Percentiles rank a stretch among this genome's conserved stretches.
These are phyloP conservation scores for Lutjanus erythropterus DNA, from an alignment of 2,113 vertebrate genomes.

Conservation along the genomic window DNA sequence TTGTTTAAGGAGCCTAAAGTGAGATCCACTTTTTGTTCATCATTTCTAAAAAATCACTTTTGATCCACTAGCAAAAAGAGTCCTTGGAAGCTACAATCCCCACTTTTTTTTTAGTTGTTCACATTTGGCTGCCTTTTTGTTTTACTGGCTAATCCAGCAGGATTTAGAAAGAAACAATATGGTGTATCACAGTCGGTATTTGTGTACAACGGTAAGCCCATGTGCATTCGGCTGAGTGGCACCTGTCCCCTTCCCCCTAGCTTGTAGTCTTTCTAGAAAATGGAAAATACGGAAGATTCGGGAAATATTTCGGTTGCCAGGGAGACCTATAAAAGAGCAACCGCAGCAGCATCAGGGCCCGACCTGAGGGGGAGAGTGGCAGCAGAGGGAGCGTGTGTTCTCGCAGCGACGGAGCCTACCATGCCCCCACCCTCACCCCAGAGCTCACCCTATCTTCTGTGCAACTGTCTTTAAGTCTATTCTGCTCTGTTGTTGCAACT, in stretches of 20 bases:
- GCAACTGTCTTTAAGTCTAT: conserved; percentile 86
- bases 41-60: conserved; percentile 55
- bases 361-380: conserved; percentile 70
- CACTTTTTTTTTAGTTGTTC: conserved; percentile 62
- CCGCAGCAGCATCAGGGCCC: conserved; percentile 76
- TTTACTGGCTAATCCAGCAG: conserved; percentile 73
- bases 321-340: conserved; percentile 86
- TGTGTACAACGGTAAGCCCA: conserved; percentile 75
- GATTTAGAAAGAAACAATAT: conserved; percentile 77
- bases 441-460: conserved; percentile 82
- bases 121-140: conserved; percentile 76
- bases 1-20: conserved; percentile 30
- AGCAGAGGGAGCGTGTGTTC: conserved; percentile 77
- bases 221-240: conserved; percentile 78
- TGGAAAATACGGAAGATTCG: conserved; percentile 69
- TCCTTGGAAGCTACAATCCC: conserved; percentile 52
- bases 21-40: conserved; percentile 52
- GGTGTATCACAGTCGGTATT: conserved; percentile 77
- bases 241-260: conserved; percentile 77
- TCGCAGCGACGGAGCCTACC: conserved; percentile 48
- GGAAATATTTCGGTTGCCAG: conserved; percentile 81
- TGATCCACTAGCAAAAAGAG: conserved; percentile 60
- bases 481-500: conserved; percentile 87
- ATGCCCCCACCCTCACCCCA: conserved; percentile 79
- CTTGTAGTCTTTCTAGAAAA: conserved; percentile 72